These are phyloP conservation scores for Biston stratarius DNA, from an alignment of 2,888 invertebrate species.

Conservation along the genomic window DNA sequence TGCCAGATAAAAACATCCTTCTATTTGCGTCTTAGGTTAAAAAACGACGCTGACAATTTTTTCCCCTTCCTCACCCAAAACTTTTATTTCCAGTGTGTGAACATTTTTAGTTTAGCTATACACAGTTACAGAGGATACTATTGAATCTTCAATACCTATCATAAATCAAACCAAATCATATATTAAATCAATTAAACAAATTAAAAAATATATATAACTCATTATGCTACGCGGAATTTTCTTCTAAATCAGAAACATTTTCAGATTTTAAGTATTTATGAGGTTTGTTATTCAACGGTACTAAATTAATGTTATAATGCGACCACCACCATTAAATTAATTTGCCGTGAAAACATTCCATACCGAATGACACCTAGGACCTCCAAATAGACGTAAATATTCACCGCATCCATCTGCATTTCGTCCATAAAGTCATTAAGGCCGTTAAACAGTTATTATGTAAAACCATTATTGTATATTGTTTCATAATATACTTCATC, in stretches of 20 bases:
- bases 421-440: slow-evolving; percentile 2
- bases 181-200: no score
- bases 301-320: background rate
- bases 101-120: no score
- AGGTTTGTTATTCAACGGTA: background rate
- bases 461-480: slow-evolving; percentile 19
- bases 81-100: no score
- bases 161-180: no score
- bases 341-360: background rate
- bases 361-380: slow-evolving; percentile 18
- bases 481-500: slow-evolving; percentile 15
- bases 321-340: background rate
- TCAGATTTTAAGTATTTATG: background rate
- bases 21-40: no score
- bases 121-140: no score
- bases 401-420: slow-evolving; percentile 16
- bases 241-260: no score
- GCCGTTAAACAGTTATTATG: slow-evolving; percentile 11
- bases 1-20: no score
- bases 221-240: no score
- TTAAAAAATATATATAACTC: background rate
- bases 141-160: no score
- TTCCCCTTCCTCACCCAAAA: no score
- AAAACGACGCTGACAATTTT: no score
- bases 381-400: background rate